phyloP scores from a whole-genome alignment of 2,797 vertebrate genomes.

The Enteromius unitaeniatus region DNA sequence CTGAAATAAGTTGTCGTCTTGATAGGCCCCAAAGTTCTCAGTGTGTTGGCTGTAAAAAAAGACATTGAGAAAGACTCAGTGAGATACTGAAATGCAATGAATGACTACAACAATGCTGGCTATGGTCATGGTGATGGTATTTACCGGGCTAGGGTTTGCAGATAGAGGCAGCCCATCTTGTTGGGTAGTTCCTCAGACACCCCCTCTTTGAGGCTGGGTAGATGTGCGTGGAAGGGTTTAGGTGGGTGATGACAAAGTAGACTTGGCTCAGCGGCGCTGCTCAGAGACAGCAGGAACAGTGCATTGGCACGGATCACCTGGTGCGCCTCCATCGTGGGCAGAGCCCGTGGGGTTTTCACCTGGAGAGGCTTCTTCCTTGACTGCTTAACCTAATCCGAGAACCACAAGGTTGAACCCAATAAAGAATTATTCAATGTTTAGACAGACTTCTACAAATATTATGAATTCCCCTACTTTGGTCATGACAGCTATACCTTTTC shows the following conservation, averaged over 20 bases:
- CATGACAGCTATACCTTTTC: conserved; percentile 85
- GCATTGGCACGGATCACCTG: conserved; percentile 98
- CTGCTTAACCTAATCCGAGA: conserved; percentile 88
- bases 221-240: conserved; percentile 90
- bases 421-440: background rate
- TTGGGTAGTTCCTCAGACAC: conserved; percentile 94
- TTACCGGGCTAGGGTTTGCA: conserved; percentile 97
- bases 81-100: background rate
- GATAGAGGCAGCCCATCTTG: conserved; percentile 97
- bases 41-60: conserved; percentile 91
- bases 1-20: conserved; percentile 98
- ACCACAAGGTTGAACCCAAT: background rate
- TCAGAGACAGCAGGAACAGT: conserved; percentile 93
- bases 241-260: conserved; percentile 94
- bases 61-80: background rate
- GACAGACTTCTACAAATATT: background rate
- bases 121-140: background rate
- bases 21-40: conserved; percentile 94
- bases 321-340: conserved; percentile 98
- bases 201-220: conserved; percentile 96
- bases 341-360: conserved; percentile 94
- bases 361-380: conserved; percentile 96
- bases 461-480: background rate
- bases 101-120: background rate
- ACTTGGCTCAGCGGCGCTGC: conserved; percentile 95